Base-by-base conservation (phyloP, 1,140 invertebrate species). In the Nixonia krombeini region DNA sequence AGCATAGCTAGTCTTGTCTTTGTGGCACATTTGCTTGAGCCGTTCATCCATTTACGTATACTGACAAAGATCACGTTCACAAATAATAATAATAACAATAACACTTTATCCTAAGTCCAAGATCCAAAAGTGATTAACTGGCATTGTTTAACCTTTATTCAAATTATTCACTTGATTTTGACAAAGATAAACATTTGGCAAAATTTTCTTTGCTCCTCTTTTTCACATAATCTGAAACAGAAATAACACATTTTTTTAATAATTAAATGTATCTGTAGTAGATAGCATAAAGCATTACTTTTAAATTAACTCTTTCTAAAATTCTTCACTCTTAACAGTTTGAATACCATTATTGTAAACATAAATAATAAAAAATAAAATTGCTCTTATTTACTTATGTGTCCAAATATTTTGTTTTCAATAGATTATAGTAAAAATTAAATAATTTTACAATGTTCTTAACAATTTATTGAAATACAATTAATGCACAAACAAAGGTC, bases 41-140 rank as follows among this genome's bases (percentile, higher is more conserved):
- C 75, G 74, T 57, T 68, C 74, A 80, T 80, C 80, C 81, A 83
- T 83, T 82, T 82, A 83, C 80, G 66, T 71, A 72, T 66, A 76
- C 58, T 70, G 57, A 16, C 57, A 52, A 37, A 68, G 63, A 56
- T 61, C 46, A 29, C 28, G 26, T 29, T 42, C 18, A 17, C 12
- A 8, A 8, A 42, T 16, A 25, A 17, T 10, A 8, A 18, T 1
- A 37, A 13, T 53, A 17, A 63, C 16, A 35, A 44, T 44, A 38
- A 42, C 31, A 7, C 58, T 26, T 73, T 83, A 85, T 80, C 81
- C 81, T 70, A 85, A 74, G 45, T 85, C 80, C 73, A 83, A 71
- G 41, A 82, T 70, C 74, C 77, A 74, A 42, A 81, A 83, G 44
- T 79, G 76, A 53, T 74, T 78, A 31, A 53, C 63, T 76, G 76